phyloP scores from a whole-genome alignment of 1,140 invertebrate genomes.

The Drosophila eugracilis region DNA sequence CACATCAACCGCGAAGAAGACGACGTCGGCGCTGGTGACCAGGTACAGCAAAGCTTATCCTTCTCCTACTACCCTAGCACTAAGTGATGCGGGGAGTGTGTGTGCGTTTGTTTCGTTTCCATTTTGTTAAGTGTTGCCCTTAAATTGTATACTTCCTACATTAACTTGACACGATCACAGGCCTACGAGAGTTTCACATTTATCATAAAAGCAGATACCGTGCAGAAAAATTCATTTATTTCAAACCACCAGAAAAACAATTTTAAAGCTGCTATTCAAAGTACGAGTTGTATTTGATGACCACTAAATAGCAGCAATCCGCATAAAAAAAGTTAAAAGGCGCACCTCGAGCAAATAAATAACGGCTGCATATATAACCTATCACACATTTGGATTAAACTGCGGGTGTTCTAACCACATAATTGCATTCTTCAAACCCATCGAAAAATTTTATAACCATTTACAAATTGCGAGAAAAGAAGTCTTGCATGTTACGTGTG shows the following conservation, averaged over 20 bases:
- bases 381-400: background rate
- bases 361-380: slow-evolving; percentile 10
- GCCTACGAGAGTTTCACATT: slow-evolving; percentile 11
- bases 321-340: background rate
- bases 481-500: slow-evolving; percentile 40
- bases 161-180: slow-evolving; percentile 20
- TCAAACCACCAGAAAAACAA: background rate
- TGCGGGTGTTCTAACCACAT: slow-evolving; percentile 48
- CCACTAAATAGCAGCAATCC: background rate
- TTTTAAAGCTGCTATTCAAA: background rate
- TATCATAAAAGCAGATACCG: background rate
- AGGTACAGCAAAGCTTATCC: slow-evolving; percentile 89
- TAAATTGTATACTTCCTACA: slow-evolving; percentile 27
- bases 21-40: slow-evolving; percentile 99
- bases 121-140: slow-evolving; percentile 44
- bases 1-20: slow-evolving; percentile 95
- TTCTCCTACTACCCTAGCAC: slow-evolving; percentile 32
- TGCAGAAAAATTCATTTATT: background rate
- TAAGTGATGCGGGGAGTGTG: slow-evolving; percentile 53
- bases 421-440: slow-evolving; percentile 15
- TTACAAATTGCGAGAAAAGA: background rate
- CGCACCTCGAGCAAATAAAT: slow-evolving; percentile 2
- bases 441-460: background rate
- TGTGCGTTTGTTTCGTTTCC: slow-evolving; percentile 57
- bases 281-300: background rate